These are phyloP conservation scores for Nothocercus nigrocapillus DNA, from an alignment of 2,113 vertebrate genomes.

Conservation along the genomic window DNA sequence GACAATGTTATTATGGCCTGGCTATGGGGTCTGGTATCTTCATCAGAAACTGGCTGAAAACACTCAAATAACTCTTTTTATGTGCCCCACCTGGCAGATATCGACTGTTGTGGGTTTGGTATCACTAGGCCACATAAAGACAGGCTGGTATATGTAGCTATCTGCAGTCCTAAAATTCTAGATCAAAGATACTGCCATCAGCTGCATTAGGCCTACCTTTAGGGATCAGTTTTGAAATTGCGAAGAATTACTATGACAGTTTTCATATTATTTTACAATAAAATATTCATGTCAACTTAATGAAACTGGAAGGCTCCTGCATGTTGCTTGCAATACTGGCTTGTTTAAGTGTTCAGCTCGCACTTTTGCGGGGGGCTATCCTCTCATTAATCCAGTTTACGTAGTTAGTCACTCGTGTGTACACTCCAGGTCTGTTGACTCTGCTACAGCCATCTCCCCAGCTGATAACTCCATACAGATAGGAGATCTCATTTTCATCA, in stretches of 20 bases:
- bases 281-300: not conserved
- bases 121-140: not conserved
- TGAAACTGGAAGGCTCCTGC: not conserved
- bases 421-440: slow-evolving; percentile 88
- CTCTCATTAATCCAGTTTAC: slow-evolving; percentile 89
- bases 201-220: not conserved
- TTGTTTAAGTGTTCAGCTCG: not conserved
- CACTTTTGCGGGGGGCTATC: slow-evolving; percentile 58
- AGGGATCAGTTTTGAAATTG: not conserved
- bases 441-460: slow-evolving; percentile 92
- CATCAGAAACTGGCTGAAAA: not conserved
- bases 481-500: slow-evolving; percentile 78
- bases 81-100: not conserved
- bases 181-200: not conserved
- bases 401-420: slow-evolving; percentile 89
- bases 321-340: not conserved
- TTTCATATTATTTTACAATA: not conserved
- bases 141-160: not conserved
- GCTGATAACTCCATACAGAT: slow-evolving; percentile 92
- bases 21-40: not conserved
- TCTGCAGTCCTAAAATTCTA: not conserved
- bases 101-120: not conserved
- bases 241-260: not conserved
- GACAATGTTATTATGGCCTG: not conserved
- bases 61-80: not conserved